Percentiles rank a stretch among this genome's conserved stretches.
Conservation (phyloP, 1,140 invertebrate genomes). For the Drosophila teissieri region DNA sequence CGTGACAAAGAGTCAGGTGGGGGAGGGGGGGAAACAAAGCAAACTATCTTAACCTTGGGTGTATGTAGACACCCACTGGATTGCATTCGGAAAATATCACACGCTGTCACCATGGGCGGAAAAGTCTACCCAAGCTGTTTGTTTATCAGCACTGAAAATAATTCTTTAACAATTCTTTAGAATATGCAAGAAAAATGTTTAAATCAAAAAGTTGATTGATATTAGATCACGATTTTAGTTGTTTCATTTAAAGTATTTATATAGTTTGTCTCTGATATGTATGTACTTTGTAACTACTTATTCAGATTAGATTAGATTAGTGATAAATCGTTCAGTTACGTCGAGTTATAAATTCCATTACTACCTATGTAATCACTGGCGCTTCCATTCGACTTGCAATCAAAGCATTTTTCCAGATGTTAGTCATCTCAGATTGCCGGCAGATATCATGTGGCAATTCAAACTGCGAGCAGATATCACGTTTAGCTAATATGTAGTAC, state of each 20-base stretch:
- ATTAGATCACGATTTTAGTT: too few species aligned
- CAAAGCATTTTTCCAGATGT: neutral
- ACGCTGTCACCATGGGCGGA: slow-evolving; percentile 62
- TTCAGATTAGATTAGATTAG: too few species aligned
- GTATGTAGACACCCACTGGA: slow-evolving; percentile 35
- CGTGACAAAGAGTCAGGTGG: neutral
- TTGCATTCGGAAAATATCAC: slow-evolving; percentile 71
- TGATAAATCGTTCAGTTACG: too few species aligned
- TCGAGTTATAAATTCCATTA: neutral
- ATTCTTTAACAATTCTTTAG: neutral
- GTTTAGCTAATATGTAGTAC: neutral
- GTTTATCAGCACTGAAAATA: neutral
- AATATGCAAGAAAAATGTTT: neutral
- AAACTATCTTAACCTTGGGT: slow-evolving; percentile 58
- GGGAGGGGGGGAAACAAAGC: neutral
- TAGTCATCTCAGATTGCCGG: slow-evolving; percentile 17
- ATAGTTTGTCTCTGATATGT: neutral
- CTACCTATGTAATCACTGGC: slow-evolving; percentile 4
- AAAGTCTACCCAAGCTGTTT: slow-evolving; percentile 20
- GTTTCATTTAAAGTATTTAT: too few species aligned
- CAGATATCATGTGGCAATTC: slow-evolving; percentile 1
- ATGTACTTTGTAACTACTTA: too few species aligned
- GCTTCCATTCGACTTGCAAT: neutral
- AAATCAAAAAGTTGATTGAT: too few species aligned
- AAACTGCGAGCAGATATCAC: neutral